Evolutionary conservation across 1,140 invertebrate species (phyloP), one percentile per base, ranked within the genome.

Genomic region (Oreohelix idahoensis): DNA sequence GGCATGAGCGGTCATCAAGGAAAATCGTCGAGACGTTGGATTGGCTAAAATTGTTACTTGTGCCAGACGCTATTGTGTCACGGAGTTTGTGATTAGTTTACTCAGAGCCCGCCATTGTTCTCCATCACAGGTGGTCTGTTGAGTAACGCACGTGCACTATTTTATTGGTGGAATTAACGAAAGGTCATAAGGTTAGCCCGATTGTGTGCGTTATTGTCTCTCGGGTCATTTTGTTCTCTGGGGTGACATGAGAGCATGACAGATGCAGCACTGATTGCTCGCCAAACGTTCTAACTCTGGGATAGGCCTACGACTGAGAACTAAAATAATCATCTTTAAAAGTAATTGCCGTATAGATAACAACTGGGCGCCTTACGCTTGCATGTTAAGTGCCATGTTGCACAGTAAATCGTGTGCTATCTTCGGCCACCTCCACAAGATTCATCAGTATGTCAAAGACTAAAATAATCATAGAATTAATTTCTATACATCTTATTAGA

Each of bases 61-160:
- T 42, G 71, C 71, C 71, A 74, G 71, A 74, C 71, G 71, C 71
- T 74, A 74, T 74, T 74, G 71, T 74, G 71, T 74, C 71, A 74
- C 42, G 71, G 38, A 49, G 38, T 39, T 74, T 74, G 38, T 74
- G 71, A 74, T 74, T 74, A 74, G 71, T 74, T 74, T 74, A 32
- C 71, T 74, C 71, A 39, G 42, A 42, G 38, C 36, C 71, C 8
- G 71, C 71, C 71, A 74, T 74, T 74, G 71, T 74, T 26, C 71
- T 49, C n/a, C 71, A 39, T 74, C 38, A 42, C 71, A 74, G 71
- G 71, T 74, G 71, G 17, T 49, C 71, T 26, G 71, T 74, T 74
- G 71, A 49, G 71, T 74, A 74, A 74, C 38, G 71, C 71, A 74
- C 71, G 71, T 74, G 71, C 71, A 74, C 71, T 74, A 29, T 74